phyloP scores from a whole-genome alignment of 2,888 invertebrate species.

The Chironomus tentans region DNA sequence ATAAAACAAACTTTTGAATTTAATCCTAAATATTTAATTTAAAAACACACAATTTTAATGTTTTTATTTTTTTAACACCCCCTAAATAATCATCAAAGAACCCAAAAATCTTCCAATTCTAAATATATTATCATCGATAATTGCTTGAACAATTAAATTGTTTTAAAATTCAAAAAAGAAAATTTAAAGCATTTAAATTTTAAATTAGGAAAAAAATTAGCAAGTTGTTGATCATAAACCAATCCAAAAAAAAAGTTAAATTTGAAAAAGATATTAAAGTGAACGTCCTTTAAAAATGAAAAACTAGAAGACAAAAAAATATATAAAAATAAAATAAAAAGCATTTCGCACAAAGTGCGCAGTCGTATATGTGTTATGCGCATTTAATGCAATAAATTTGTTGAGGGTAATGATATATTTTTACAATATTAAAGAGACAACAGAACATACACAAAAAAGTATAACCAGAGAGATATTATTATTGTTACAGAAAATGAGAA shows the following conservation, averaged over 20 bases:
- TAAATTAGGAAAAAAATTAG: neutral
- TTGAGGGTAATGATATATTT: neutral
- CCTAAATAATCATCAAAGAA: too few relatives aligned
- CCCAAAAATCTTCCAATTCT: too few relatives aligned
- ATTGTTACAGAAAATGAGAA: neutral
- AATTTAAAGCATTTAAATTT: neutral
- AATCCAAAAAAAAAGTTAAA: too few relatives aligned
- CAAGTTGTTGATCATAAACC: too few relatives aligned
- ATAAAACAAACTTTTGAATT: too few relatives aligned
- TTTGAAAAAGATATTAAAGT: neutral
- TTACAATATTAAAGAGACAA: neutral
- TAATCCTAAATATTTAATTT: too few relatives aligned
- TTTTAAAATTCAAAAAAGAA: neutral
- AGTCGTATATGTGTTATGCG: neutral
- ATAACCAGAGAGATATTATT: neutral
- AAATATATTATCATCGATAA: neutral
- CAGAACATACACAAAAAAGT: neutral
- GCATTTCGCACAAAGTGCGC: neutral
- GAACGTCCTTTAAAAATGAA: neutral
- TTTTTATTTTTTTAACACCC: too few relatives aligned
- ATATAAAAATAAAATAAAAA: neutral
- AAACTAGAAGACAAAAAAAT: too few relatives aligned
- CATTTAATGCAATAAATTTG: slow-evolving; percentile 1
- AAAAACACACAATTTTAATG: too few relatives aligned
- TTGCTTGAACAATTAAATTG: neutral